Percentiles rank a stretch among this genome's conserved stretches.
phyloP scores from a whole-genome alignment of 30 jellyfish, hydroid and myxozoan species.

The Nemopilema nomurai region DNA sequence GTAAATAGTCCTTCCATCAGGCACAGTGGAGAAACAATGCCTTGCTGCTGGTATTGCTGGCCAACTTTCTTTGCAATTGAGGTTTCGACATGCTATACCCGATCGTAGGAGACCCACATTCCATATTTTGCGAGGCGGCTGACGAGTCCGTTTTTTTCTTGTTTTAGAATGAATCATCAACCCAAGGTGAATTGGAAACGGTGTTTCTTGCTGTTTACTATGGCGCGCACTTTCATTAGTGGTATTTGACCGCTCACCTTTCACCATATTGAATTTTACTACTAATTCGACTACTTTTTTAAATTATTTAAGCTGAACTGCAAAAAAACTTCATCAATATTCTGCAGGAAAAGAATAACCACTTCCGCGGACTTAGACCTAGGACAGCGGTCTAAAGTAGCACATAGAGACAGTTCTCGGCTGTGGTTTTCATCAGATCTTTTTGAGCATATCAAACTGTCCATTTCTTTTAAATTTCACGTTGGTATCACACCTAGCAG shows the following conservation, averaged over 20 bases:
- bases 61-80: constrained; percentile 19
- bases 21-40: constrained; percentile 35
- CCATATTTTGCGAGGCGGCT: constrained; percentile 21
- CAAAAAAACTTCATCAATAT: too few relatives aligned
- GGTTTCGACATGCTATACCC: constrained; percentile 36
- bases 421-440: too few relatives aligned
- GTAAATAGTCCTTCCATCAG: constrained; percentile 39
- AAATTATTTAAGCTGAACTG: too few relatives aligned
- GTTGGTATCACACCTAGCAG: too few relatives aligned
- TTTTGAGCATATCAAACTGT: too few relatives aligned
- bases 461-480: too few relatives aligned
- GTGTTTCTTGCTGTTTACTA: constrained; percentile 28
- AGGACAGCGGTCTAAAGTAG: too few relatives aligned
- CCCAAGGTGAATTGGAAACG: constrained; percentile 45
- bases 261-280: constrained; percentile 29
- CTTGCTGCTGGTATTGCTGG: constrained; percentile 17
- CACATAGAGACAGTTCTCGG: too few relatives aligned
- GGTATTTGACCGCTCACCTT: constrained; percentile 21
- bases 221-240: constrained; percentile 11
- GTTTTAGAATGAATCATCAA: constrained; percentile 46
- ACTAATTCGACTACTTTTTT: background rate
- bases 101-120: constrained; percentile 33
- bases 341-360: too few relatives aligned
- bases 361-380: too few relatives aligned
- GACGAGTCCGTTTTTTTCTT: constrained; percentile 27